Evolutionary conservation across 2,797 vertebrate genomes (phyloP), one percentile per base, ranked within the genome.

Genomic region (Melanotaenia boesemani): DNA sequence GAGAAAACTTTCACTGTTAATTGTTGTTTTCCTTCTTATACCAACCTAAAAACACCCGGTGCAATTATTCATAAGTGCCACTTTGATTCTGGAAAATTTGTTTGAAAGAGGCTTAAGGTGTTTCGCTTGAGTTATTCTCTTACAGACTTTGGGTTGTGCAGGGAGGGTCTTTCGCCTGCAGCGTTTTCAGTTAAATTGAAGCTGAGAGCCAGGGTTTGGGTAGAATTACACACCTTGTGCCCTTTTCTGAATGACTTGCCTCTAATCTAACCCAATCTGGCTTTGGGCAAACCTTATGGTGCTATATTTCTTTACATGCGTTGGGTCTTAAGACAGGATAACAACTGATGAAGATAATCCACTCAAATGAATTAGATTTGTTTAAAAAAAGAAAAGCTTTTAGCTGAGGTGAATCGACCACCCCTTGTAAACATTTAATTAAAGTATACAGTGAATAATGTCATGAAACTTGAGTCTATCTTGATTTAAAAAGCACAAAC

Each of bases 221-320:
- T 93, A 86, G 79, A 89, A 75, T 92, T 92, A 92, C 92, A 84
- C 83, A 90, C 88, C 90, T 86, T 78, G 86, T 83, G 85, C 88
- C 85, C 85, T 88, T 85, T 81, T 88, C 86, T 90, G 89, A 90
- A 89, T 89, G 78, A 89, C 87, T 87, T 73, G 87, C 83, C 80
- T 89, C 91, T 91, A 91, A 92, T 93, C 94, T 94, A 93, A 89
- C 91, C 91, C 90, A 95, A 96, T 94, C 95, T 96, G 95, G 95
- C 95, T 88, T 89, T 85, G 86, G 74, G 76, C 83, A 83, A 87
- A 91, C 90, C 91, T 77, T 93, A 87, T 93, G 92, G 84, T 85
- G 79, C 90, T 79, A 89, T 93, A 92, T 93, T 92, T 92, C 89
- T 92, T 92, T 91, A 93, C 92, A 93, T 88, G 86, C 73, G 30